These are phyloP conservation scores for Euspilapteryx auroguttella DNA, from an alignment of 2,888 invertebrate genomes.

Conservation along the genomic window DNA sequence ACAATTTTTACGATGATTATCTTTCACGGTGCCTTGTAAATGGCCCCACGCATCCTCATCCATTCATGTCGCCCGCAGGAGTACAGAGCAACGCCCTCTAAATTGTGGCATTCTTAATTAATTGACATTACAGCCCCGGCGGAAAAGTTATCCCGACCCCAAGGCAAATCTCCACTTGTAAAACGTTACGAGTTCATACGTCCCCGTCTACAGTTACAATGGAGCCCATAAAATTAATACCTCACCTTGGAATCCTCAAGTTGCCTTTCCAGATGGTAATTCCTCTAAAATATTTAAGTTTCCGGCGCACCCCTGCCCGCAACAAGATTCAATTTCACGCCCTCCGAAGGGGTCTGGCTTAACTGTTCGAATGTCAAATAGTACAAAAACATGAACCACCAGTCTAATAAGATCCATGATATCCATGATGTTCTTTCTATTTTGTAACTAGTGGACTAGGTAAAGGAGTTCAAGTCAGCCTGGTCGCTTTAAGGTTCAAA, in stretches of 20 bases:
- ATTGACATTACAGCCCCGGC: constrained; percentile 21
- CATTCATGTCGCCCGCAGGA: constrained; percentile 16
- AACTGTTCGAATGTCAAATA: constrained; percentile 49
- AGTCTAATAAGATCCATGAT: constrained; percentile 22
- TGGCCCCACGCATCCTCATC: constrained; percentile 18
- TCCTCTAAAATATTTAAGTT: constrained; percentile 58
- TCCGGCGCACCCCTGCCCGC: constrained; percentile 45
- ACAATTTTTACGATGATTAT: background rate
- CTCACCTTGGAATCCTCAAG: constrained; percentile 39
- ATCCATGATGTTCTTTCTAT: too few species aligned
- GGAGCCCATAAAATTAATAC: constrained; percentile 55
- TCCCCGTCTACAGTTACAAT: constrained; percentile 36
- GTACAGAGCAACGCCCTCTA: constrained; percentile 19
- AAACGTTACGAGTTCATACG: constrained; percentile 51
- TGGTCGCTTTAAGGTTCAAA: background rate
- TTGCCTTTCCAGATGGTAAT: constrained; percentile 40
- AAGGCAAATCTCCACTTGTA: constrained; percentile 15
- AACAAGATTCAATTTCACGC: constrained; percentile 62
- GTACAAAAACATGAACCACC: constrained; percentile 20
- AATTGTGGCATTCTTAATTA: constrained; percentile 43
- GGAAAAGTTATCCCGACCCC: constrained; percentile 2
- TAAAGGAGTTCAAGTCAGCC: background rate
- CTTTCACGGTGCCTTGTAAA: background rate
- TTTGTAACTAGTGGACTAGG: too few species aligned
- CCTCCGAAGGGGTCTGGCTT: constrained; percentile 46